Base-by-base conservation (phyloP, 2,113 vertebrate species). In the Amazona vittata region DNA sequence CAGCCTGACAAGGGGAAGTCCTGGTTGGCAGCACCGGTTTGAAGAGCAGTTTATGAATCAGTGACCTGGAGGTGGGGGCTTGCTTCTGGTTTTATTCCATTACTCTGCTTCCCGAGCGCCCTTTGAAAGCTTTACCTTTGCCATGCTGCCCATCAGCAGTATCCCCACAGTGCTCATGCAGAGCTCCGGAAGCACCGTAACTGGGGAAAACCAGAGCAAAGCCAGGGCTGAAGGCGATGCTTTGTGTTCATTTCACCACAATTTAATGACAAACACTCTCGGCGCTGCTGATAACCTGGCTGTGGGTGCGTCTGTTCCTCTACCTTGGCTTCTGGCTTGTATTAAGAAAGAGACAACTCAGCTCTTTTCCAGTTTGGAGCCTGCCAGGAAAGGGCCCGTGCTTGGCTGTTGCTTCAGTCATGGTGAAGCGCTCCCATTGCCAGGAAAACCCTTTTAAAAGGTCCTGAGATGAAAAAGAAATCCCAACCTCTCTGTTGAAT, bases 201-300 rank as follows among this genome's bases (percentile, higher is more conserved):
- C 25, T 60, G 18, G 24, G 73, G 90, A 52, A 76, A 35, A 69
- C 52, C 0, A 15, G 75, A 92, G 78, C 29, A 82, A 94, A 87
- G 49, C 43, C 81, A 49, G 53, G 53, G 84, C 49, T 35, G 78
- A 84, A 62, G 86, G 86, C 60, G 84, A 29, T 75, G 9, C 79
- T 90, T 37, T 83, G 44, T 68, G 31, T 92, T 92, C 90, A 12
- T 52, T 75, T 53, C 82, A 24, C 75, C 31, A 8, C 64, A 78
- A 16, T 75, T 90, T 83, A 95, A 88, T 41, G 82, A 49, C 65
- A 71, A 93, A 93, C 85, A 95, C 93, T 95, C 95, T 70, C 91
- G 84, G 65, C 0, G 0, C 57, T 87, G 59, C 91, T 86, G 91
- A 76, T 88, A 95, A 75, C n/a, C 60, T 19, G 85, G 68, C 52